phyloP scores from a whole-genome alignment of 1,140 invertebrate species.

The Psilanteris sp. region DNA sequence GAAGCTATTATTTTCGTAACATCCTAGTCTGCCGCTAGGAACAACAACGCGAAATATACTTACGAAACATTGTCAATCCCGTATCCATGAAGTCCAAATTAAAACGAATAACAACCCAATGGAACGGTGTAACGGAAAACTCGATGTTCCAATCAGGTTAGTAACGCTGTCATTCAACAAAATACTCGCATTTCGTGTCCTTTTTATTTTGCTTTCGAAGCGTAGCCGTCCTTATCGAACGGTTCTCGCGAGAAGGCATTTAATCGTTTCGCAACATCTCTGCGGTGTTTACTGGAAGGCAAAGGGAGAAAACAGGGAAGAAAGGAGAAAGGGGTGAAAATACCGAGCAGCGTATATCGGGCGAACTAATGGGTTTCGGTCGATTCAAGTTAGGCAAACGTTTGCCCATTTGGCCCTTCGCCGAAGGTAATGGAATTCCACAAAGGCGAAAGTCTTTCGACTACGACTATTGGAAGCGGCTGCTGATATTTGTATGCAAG shows the following conservation, averaged over 20 bases:
- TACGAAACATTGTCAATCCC: too few relatives aligned
- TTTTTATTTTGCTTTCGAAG: slow-evolving; percentile 5
- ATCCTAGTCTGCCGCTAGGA: too few relatives aligned
- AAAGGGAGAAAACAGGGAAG: not conserved
- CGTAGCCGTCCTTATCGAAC: slow-evolving; percentile 29
- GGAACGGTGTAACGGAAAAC: slow-evolving; percentile 13
- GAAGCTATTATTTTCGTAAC: too few relatives aligned
- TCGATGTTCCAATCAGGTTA: slow-evolving; percentile 26
- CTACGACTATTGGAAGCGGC: slow-evolving; percentile 41
- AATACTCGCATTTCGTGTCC: slow-evolving; percentile 4
- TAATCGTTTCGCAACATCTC: slow-evolving; percentile 45
- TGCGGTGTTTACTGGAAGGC: slow-evolving; percentile 20
- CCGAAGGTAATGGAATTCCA: slow-evolving; percentile 50
- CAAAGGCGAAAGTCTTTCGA: slow-evolving; percentile 59
- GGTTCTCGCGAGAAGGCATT: slow-evolving; percentile 15
- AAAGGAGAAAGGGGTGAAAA: too few relatives aligned
- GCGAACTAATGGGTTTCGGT: slow-evolving; percentile 52
- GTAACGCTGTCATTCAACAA: slow-evolving; percentile 29
- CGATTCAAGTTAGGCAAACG: slow-evolving; percentile 58
- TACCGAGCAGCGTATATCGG: slow-evolving; percentile 32
- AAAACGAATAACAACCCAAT: slow-evolving; percentile 23
- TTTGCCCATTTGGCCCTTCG: slow-evolving; percentile 45
- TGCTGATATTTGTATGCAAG: slow-evolving; percentile 55
- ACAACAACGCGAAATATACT: too few relatives aligned
- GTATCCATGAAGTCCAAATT: slow-evolving; percentile 3